Evolutionary conservation across 2,888 invertebrate species (phyloP), one percentile per base, ranked within the genome.

Genomic region (Biston stratarius): DNA sequence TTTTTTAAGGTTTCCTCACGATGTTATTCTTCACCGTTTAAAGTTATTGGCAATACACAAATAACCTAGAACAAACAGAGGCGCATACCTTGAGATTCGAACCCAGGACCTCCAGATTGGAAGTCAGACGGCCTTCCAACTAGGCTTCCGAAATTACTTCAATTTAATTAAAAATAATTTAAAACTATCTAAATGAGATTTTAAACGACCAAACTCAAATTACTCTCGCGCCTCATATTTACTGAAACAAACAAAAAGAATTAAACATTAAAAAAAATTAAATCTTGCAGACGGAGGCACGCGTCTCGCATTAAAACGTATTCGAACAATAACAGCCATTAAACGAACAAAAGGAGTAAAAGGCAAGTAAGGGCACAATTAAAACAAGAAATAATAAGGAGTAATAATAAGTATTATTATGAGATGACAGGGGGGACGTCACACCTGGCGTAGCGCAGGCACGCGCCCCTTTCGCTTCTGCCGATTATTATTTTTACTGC

Each of bases 381-480:
- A 93, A 92, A 92, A 91, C 91, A 92, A 92, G 91, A 92, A 92
- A 91, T 92, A 93, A 92, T 92, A 93, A 92, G 91, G 92, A 92
- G 88, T 89, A 89, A 90, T 92, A 92, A 92, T 93, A 93, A 93
- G 92, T 91, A 91, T 91, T 90, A 91, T 89, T 89, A 87, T 86
- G 81, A 84, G 86, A 86, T 85, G 85, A 83, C 81, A 85, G 83
- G 77, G 81, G 83, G 86, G 70, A 73, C 72, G 24, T 77, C 81
- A 81, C 92, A 92, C 92, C 92, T 92, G 92, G 92, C 42, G 42
- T 9, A 3, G 49, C 77, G 79, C 3, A 74, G 82, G 78, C 86
- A 84, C 87, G 85, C 85, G 85, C 78, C 83, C 76, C 67, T 72
- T 74, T 73, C 58, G 44, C 61, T 63, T 64, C 60, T 62, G 52